Evolutionary conservation across 2,797 vertebrate species (phyloP).

Genomic region (Echeneis naucrates): DNA sequence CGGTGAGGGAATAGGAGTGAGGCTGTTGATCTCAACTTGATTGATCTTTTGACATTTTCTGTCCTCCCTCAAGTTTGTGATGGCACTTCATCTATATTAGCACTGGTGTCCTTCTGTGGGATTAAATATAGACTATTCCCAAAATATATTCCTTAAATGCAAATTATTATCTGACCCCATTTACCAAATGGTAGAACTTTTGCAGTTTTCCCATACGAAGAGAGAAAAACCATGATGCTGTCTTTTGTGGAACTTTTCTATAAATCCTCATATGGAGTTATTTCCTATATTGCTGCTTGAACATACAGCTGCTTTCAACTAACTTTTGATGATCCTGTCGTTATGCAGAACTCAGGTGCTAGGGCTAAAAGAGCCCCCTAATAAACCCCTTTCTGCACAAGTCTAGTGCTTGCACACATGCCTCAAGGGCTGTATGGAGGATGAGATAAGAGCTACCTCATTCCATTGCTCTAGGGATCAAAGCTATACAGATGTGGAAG

Average conservation of each 20-base stretch:
- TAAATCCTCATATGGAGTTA: neutral
- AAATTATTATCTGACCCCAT: neutral
- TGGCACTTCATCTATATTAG: conserved; percentile 14
- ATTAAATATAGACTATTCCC: neutral
- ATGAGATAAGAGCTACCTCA: conserved; percentile 74
- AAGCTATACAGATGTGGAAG: conserved; percentile 70
- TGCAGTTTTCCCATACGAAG: conserved; percentile 6
- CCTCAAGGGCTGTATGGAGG: conserved; percentile 69
- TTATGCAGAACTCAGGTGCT: conserved; percentile 45
- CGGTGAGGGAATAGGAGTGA: neutral
- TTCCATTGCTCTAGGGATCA: conserved; percentile 63
- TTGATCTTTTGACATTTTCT: conserved; percentile 20
- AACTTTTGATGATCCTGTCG: conserved; percentile 44
- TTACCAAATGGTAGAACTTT: neutral
- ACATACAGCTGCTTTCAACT: conserved; percentile 22
- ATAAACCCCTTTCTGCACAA: conserved; percentile 70
- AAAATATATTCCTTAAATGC: conserved; percentile 7
- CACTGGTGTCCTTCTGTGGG: conserved; percentile 1
- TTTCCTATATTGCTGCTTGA: conserved; percentile 11
- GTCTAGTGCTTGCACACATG: conserved; percentile 52
- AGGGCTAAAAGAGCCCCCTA: conserved; percentile 66
- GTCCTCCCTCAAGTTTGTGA: neutral
- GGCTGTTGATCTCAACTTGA: conserved; percentile 15
- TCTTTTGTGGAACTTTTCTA: neutral
- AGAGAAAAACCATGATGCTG: neutral